Base-by-base conservation (phyloP, 2,797 vertebrate genomes). In the Aplochiton taeniatus region DNA sequence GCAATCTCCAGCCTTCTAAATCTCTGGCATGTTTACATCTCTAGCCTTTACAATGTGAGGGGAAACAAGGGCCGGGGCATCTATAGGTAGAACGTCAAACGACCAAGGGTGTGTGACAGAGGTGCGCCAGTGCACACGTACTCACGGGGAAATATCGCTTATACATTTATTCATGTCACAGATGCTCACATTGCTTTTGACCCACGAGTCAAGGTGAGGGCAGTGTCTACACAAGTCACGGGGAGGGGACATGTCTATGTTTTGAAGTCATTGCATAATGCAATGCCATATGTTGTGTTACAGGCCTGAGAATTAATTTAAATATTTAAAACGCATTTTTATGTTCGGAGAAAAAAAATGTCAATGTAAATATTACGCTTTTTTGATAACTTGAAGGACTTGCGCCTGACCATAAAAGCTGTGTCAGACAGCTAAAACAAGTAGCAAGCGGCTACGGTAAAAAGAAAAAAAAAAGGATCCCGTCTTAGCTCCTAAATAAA, bases 161-260 rank as follows among this genome's bases (percentile, higher is more conserved):
- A 63, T 73, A 67, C 69, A 68, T 84, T 75, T 76, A 83, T 81
- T 74, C 59, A 71, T 69, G 66, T 75, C 57, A 65, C 70, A 86
- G 73, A 80, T 76, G 80, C 76, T 70, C 63, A 72, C 66, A 44
- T 70, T 68, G 57, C 43, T 8, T 9, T 20, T 70, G 74, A 73
- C 70, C 74, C 55, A 62, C 58, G 53, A 66, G 77, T 85, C 75
- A 76, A 80, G 61, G 57, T 65, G 65, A 76, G 63, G 73, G 68
- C 73, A 72, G 16, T 0, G 17, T 49, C n/a, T 76, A 17, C 55
- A 62, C 55, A 55, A 66, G 77, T 85, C 75, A 76, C 79, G 60
- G 57, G 63, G 65, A 76, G 63, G 73, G 68, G 72, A 70, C 2
- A 17, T 0, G 17, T 49, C n/a, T 76, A 17, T 31, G 31, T 8